A percentile compares a stretch with the other conserved stretches of the same genome.
Evolutionary conservation across 2,113 vertebrate species (phyloP).

Genomic region (Rhabdomys dilectus): DNA sequence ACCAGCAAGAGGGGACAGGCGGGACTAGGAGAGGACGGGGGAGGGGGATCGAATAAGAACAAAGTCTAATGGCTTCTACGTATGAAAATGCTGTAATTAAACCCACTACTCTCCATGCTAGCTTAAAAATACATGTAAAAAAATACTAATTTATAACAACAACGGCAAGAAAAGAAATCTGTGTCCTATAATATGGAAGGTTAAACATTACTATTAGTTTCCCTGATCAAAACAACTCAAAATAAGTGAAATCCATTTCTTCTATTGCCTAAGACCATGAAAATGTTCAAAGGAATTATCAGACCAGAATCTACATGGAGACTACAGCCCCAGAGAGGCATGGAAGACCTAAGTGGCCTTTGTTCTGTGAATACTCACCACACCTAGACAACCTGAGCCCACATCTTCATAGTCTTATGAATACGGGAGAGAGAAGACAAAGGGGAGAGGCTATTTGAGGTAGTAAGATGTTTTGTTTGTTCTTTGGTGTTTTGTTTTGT

Average conservation of each 20-base stretch:
- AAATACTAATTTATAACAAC: not conserved
- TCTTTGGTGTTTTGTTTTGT: not conserved
- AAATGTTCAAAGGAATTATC: conserved; percentile 21
- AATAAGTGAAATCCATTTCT: conserved; percentile 3
- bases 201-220: not conserved
- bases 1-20: not conserved
- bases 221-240: not conserved
- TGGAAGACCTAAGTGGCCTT: not conserved
- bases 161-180: not conserved
- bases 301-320: not conserved
- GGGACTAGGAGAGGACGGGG: not conserved
- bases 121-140: not conserved
- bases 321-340: not conserved
- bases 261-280: conserved; percentile 15
- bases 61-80: not conserved
- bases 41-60: not conserved
- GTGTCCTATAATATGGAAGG: not conserved
- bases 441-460: not conserved
- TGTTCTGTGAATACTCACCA: not conserved
- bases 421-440: not conserved
- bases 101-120: not conserved
- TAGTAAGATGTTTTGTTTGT: not conserved
- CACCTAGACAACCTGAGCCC: not conserved
- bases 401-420: not conserved
- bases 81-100: not conserved